Evolutionary conservation across 37 sponge, comb jelly and placozoan genomes (phyloP), one percentile per base, ranked within the genome.

Genomic region (Hexactinellida sp.): DNA sequence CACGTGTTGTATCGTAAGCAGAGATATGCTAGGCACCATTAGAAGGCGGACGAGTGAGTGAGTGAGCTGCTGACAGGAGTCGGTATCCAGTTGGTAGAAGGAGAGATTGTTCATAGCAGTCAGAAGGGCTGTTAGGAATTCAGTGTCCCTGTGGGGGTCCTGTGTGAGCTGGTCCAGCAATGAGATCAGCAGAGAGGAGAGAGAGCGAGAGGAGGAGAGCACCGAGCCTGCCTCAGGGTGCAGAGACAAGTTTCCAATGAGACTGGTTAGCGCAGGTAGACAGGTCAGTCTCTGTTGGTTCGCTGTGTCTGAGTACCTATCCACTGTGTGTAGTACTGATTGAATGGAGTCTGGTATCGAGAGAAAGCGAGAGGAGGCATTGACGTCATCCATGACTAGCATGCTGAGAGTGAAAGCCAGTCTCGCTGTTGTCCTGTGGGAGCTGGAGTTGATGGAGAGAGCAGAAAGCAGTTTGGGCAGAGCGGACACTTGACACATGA

Each of bases 101-200:
- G 76, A 63, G 25, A 63, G 76, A 63, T 63, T 63, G 34, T 63
- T 63, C 76, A 63, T 3, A n/a, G 76, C 76, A 63, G 30, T 63
- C 5, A 63, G 34, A 23, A 63, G 76, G 5, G 30, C 76, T 63
- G 76, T n/a, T n/a, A 63, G 25, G 76, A 63, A 63, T 23, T 63
- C 76, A 7, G 30, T 10, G 76, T 63, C 30, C 34, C 5, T 28
- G 5, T 10, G 34, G 5, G 13, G 28, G 13, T 63, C 30, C 34
- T 23, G 28, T 63, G 76, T 63, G 34, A 63, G 28, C 5, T 28
- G 19, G 30, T 63, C 76, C 34, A 63, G 34, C 13, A 23, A 23
- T 63, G 76, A 63, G 76, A 28, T 63, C 5, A 63, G 76, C 1
- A 3, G 21, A 7, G 5, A 7, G 13, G 76, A 28, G 76, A 63